A percentile compares a stretch with the other conserved stretches of the same genome.
Evolutionary conservation across 2,888 invertebrate genomes (phyloP).

Genomic region (Acleris cristana): DNA sequence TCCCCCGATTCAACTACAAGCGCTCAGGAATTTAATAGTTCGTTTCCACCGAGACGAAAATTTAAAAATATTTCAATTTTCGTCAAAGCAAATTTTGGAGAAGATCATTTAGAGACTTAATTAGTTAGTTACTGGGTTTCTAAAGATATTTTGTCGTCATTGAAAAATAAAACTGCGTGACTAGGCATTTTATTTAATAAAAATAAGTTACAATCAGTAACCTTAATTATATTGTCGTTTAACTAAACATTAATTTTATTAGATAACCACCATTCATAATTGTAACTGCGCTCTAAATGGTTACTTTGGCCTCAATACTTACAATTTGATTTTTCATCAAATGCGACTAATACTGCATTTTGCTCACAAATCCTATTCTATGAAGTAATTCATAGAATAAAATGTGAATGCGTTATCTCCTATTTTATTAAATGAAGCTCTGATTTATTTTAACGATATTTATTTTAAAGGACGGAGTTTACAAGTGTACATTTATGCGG

Average conservation of each 20-base stretch:
- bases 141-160: background rate
- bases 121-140: too few species aligned
- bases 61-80: too few species aligned
- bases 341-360: constrained; percentile 6
- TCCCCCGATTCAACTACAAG: too few species aligned
- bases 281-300: constrained; percentile 10
- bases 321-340: constrained; percentile 12
- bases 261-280: constrained; percentile 18
- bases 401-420: constrained; percentile 20
- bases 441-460: constrained; percentile 34
- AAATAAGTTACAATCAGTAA: constrained; percentile 28
- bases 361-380: constrained; percentile 28
- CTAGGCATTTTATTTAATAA: constrained; percentile 38
- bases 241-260: constrained; percentile 11
- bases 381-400: constrained; percentile 22
- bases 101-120: too few species aligned
- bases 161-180: constrained; percentile 29
- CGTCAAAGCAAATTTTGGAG: too few species aligned
- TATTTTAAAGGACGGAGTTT: constrained; percentile 30
- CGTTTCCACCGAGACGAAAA: too few species aligned
- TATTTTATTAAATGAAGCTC: constrained; percentile 19
- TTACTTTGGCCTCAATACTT: constrained; percentile 30
- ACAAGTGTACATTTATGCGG: background rate
- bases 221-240: constrained; percentile 24
- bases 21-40: too few species aligned